phyloP scores from a whole-genome alignment of 1,140 invertebrate genomes.

The Drosophila arawakana region DNA sequence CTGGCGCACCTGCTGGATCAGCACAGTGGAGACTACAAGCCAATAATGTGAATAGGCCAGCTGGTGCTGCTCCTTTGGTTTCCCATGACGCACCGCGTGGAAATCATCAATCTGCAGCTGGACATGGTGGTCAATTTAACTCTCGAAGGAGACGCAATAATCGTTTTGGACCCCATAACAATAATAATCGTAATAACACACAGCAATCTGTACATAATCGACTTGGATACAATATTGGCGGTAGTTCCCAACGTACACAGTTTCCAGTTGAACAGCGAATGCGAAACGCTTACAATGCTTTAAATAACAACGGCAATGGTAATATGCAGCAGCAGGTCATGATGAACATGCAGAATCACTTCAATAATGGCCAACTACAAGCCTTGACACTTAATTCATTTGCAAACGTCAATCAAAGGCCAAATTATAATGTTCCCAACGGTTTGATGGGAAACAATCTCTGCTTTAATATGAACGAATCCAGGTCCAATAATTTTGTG shows the following conservation, averaged over 20 bases:
- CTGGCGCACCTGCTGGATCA: slow-evolving; percentile 8
- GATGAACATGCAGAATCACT: slow-evolving; percentile 16
- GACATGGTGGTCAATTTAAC: background rate
- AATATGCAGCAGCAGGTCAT: slow-evolving; percentile 4
- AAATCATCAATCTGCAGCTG: background rate
- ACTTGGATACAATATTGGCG: background rate
- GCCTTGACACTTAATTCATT: background rate
- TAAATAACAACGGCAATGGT: slow-evolving; percentile 22
- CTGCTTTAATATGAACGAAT: background rate
- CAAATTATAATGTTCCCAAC: background rate
- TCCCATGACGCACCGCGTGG: background rate
- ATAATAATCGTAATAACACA: background rate
- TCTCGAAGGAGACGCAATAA: background rate
- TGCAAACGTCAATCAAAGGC: background rate
- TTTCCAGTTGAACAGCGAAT: slow-evolving; percentile 15
- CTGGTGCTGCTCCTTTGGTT: slow-evolving; percentile 34
- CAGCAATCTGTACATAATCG: slow-evolving; percentile 8
- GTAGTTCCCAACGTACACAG: slow-evolving; percentile 29
- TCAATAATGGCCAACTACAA: slow-evolving; percentile 10
- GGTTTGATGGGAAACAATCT: background rate
- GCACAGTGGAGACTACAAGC: slow-evolving; percentile 28
- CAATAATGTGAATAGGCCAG: slow-evolving; percentile 51
- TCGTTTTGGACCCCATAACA: background rate
- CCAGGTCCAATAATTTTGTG: background rate
- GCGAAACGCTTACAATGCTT: slow-evolving; percentile 35